Base-by-base conservation (phyloP, 1,140 invertebrate species). In the Bombyx mandarina region DNA sequence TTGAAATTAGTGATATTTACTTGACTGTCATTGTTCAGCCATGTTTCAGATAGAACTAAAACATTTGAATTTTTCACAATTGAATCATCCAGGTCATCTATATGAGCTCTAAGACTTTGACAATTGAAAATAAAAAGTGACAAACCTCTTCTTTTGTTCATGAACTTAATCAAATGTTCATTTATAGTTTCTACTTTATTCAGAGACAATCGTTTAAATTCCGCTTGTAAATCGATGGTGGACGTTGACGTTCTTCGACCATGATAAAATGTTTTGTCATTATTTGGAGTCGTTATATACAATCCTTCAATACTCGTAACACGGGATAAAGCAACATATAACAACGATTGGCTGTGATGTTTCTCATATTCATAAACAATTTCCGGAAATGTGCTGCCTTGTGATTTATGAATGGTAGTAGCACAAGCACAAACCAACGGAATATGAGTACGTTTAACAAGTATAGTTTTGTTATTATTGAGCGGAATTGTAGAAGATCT, bases 231-330 rank as follows among this genome's bases (percentile, higher is more conserved):
- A 56, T 22, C 47, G 45, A 18, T 8, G 47, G 47, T 18, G 18
- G 45, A 56, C 22, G 45, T 44, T 46, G 10, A n/a, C 4, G 47
- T 3, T 46, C 44, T 56, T 45, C 45, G 45, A 46, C 54, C 54
- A 56, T 56, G 54, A 56, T 47, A 56, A 56, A 56, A 56, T 56
- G 18, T 52, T 52, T 26, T 26, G 42, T 52, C 10, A 46, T 56
- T 45, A 44, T 56, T 7, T 46, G 44, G 45, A 4, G 10, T 56
- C 45, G 44, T 46, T 56, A 46, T 56, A 56, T 46, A 47, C 45
- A 56, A 56, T 45, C 54, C 51, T 56, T 56, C 54, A 56, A 56
- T 2, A 46, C 54, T 46, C 47, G 43, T 47, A 46, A 56, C 54
- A 46, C 45, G 54, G 45, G 54, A 46, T 46, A 56, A 56, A 56